Evolutionary conservation across 2,888 invertebrate species (phyloP), one percentile per base, ranked within the genome.

Genomic region (Linnaemya vulpina): DNA sequence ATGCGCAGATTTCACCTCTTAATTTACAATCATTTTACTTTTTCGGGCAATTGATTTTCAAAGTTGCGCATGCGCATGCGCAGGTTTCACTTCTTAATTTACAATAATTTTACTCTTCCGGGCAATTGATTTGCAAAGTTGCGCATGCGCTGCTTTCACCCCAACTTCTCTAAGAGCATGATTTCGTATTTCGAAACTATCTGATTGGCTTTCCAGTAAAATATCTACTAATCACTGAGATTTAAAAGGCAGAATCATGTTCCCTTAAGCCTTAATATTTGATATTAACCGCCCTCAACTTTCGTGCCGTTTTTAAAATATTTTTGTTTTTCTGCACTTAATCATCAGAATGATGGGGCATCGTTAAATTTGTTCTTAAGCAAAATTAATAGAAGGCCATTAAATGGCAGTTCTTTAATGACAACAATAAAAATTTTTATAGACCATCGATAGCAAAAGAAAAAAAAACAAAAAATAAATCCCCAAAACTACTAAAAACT

Each of bases 371-470:
- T 46, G 13, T 65, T 65, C 30, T 65, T 9, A 30, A 49, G 15
- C 30, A 17, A 22, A 51, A 62, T 53, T 43, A 53, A 49, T 78
- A 35, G 68, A 22, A 2, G 10, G 53, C 9, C 74, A 70, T 55
- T 46, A 65, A 63, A 17, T 22, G 53, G 30, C 40, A 17, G 22
- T 22, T 20, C 76, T 76, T 84, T 85, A 85, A 85, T 82, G 82
- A 65, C 74, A 82, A 38, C 60, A 78, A 71, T 85, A 82, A 85
- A 85, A 85, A 55, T 60, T 43, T 82, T 82, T 82, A 85, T 82
- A 85, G 74, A 75, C 49, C 68, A 68, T 53, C 22, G 70, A 15
- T 53, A 67, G 67, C 20, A 55, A 25, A 20, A 20, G 11, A 35
- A 62, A 74, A 15, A 8, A 53, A 40, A 1, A 22, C 53, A 53